phyloP scores from a whole-genome alignment of 92 coral and sea anemone genomes.

The Chrysogorgia sp. region DNA sequence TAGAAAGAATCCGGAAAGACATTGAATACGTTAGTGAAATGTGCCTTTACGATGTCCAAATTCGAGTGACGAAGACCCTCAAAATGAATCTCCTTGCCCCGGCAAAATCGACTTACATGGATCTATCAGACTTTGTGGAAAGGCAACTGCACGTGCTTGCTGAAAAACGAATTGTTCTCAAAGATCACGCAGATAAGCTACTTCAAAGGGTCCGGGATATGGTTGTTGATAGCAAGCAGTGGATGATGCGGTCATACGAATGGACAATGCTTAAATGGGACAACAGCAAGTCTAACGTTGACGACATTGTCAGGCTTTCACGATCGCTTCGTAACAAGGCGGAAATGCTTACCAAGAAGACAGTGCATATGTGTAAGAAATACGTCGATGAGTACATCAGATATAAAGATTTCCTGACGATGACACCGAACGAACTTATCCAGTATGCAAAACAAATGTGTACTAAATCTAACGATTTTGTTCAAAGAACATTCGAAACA shows the following conservation, averaged over 20 bases:
- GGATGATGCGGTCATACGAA: neutral
- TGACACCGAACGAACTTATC: slow-evolving; percentile 35
- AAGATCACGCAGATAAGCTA: neutral
- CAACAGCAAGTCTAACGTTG: neutral
- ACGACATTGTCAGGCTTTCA: neutral
- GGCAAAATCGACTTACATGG: slow-evolving; percentile 4
- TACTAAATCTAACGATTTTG: neutral
- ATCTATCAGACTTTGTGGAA: slow-evolving; percentile 6
- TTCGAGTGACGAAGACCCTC: neutral
- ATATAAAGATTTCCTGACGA: slow-evolving; percentile 11
- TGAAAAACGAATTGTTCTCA: neutral
- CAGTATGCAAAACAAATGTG: neutral
- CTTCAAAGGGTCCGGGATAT: neutral
- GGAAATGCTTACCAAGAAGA: neutral
- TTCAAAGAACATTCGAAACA: neutral
- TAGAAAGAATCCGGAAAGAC: neutral
- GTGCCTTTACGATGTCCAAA: slow-evolving; percentile 24
- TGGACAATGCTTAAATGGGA: neutral
- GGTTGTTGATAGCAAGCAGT: neutral
- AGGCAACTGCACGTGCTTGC: slow-evolving; percentile 13
- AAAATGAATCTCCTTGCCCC: slow-evolving; percentile 4
- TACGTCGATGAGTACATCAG: slow-evolving; percentile 1
- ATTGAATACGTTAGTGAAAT: slow-evolving; percentile 13
- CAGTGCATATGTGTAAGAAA: neutral
- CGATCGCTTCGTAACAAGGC: neutral